Evolutionary conservation across 2,113 vertebrate species (phyloP).

Genomic region (Cyrtonyx montezumae): DNA sequence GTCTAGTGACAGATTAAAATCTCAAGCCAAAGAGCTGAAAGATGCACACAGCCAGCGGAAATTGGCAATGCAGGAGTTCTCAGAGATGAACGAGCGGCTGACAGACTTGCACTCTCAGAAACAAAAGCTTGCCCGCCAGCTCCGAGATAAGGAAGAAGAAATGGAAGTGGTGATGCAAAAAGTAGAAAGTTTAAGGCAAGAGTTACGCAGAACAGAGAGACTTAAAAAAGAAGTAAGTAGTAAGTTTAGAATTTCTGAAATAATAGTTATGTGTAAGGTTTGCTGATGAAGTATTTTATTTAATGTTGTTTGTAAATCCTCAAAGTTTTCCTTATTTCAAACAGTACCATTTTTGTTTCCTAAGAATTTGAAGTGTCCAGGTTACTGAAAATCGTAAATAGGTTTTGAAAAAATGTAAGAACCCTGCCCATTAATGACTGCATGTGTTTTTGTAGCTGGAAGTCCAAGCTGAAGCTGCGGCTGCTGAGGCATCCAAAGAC

Average conservation of each 20-base stretch:
- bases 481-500: conserved; percentile 92
- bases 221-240: conserved; percentile 95
- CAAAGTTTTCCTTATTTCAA: conserved; percentile 41
- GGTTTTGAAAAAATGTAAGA: background rate
- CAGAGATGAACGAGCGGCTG: conserved; percentile 94
- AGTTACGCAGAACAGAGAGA: conserved; percentile 95
- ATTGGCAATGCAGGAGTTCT: conserved; percentile 96
- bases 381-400: background rate
- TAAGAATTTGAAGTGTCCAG: conserved; percentile 34
- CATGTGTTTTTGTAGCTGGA: conserved; percentile 87
- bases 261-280: conserved; percentile 48
- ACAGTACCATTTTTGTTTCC: background rate
- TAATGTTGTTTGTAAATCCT: background rate
- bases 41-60: conserved; percentile 96
- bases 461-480: conserved; percentile 87
- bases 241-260: conserved; percentile 53
- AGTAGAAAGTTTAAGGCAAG: conserved; percentile 91
- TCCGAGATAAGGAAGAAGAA: conserved; percentile 98
- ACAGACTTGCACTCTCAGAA: conserved; percentile 94
- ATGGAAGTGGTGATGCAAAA: conserved; percentile 92
- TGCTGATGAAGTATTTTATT: conserved; percentile 27
- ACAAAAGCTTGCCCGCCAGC: conserved; percentile 93
- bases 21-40: conserved; percentile 97
- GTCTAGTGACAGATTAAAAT: conserved; percentile 91
- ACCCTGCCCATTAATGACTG: conserved; percentile 33